These are phyloP conservation scores for Machimus atricapillus DNA, from an alignment of 2,888 invertebrate genomes.

Conservation along the genomic window DNA sequence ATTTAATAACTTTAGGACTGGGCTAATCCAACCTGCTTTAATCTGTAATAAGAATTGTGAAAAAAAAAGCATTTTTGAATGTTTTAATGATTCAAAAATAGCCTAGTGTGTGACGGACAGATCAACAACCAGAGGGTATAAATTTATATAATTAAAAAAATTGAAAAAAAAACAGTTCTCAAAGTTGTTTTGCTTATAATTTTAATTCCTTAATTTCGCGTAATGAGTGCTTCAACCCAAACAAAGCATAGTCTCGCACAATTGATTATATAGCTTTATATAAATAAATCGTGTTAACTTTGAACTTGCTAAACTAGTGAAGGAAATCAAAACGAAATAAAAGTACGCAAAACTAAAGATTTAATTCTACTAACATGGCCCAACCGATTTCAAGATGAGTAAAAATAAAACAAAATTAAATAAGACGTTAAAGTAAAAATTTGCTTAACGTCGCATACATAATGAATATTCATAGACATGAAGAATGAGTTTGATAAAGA, in stretches of 20 bases:
- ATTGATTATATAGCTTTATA: not conserved
- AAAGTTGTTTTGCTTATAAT: not conserved
- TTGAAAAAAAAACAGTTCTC: not conserved
- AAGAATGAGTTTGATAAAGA: not conserved
- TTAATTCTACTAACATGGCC: not conserved
- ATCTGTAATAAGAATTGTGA: not conserved
- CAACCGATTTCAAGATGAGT: not conserved
- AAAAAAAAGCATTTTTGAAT: not conserved
- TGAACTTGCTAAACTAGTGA: not conserved
- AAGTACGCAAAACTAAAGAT: conserved; percentile 14
- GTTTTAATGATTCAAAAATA: no score
- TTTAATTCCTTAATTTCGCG: not conserved
- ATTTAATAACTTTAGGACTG: no score
- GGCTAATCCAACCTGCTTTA: no score
- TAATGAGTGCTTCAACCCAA: not conserved
- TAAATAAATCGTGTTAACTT: not conserved
- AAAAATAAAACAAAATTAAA: conserved; percentile 25
- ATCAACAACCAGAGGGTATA: not conserved
- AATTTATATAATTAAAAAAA: no score
- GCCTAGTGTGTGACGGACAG: not conserved
- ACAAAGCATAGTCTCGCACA: not conserved
- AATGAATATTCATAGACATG: not conserved
- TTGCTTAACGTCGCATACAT: conserved; percentile 16
- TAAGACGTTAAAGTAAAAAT: conserved; percentile 22
- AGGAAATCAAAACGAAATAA: not conserved